Percentiles rank a stretch among this genome's conserved stretches.
Conservation (phyloP, 1,140 invertebrate species). For the Spodoptera frugiperda region DNA sequence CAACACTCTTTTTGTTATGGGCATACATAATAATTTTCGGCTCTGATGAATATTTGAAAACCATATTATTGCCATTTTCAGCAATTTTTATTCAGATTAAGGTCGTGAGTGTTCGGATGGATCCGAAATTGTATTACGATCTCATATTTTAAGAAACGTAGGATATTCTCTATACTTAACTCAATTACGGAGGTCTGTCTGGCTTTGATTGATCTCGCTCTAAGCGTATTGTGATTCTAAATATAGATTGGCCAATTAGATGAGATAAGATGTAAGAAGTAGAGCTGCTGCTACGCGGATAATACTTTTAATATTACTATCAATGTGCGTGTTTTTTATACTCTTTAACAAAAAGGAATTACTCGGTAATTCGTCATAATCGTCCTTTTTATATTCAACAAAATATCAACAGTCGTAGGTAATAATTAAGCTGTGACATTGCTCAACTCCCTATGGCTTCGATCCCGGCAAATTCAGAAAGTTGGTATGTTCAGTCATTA, state of each 20-base stretch:
- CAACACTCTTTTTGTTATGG: conserved; percentile 21
- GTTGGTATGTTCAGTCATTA: conserved; percentile 56
- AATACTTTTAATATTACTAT: no score
- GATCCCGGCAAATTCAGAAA: conserved; percentile 46
- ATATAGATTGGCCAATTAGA: no score
- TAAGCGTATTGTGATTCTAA: neutral
- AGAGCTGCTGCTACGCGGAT: no score
- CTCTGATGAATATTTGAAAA: conserved; percentile 27
- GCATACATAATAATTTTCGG: conserved; percentile 36
- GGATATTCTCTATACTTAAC: neutral
- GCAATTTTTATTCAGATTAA: neutral
- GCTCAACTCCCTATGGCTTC: conserved; percentile 20
- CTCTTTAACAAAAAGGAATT: neutral
- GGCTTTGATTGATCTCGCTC: neutral
- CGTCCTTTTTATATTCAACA: neutral
- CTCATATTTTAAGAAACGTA: neutral
- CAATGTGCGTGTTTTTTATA: no score
- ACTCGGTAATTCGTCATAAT: neutral
- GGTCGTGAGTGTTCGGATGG: conserved; percentile 5
- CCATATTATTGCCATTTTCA: conserved; percentile 18
- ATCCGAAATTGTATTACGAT: conserved; percentile 4
- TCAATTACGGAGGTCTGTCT: neutral
- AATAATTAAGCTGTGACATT: conserved; percentile 36
- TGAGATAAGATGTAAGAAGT: no score
- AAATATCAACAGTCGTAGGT: neutral